Evolutionary conservation across 92 coral and sea anemone species (phyloP).

Genomic region (Heteractis magnifica): DNA sequence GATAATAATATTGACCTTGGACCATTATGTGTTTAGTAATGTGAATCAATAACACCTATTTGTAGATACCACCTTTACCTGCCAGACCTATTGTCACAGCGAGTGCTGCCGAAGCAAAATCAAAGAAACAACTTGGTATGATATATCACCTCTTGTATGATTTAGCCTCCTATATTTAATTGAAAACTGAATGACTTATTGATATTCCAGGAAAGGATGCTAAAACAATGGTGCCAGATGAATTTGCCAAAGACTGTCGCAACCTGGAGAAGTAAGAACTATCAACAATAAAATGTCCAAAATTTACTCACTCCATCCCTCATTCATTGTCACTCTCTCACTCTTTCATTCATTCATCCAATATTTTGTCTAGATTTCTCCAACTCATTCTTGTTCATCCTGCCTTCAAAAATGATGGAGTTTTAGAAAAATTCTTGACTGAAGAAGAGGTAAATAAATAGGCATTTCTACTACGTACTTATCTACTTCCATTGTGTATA

Average conservation of each 20-base stretch:
- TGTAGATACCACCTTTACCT: slow-evolving; percentile 86
- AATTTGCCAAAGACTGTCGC: slow-evolving; percentile 84
- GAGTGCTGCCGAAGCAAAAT: slow-evolving; percentile 86
- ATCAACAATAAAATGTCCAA: no score
- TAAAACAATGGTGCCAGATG: slow-evolving; percentile 92
- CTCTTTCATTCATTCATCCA: neutral
- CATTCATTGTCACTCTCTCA: no score
- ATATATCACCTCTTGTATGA: no score
- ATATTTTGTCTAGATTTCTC: slow-evolving; percentile 56
- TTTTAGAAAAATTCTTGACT: slow-evolving; percentile 79
- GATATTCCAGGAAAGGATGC: slow-evolving; percentile 65
- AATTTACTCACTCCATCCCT: no score
- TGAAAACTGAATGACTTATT: neutral
- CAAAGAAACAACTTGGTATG: slow-evolving; percentile 90
- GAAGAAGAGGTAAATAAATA: slow-evolving; percentile 78
- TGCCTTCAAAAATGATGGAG: slow-evolving; percentile 77
- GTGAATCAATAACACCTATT: neutral
- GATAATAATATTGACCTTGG: no score
- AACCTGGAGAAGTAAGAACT: slow-evolving; percentile 85
- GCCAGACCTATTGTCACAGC: slow-evolving; percentile 79
- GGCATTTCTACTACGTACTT: no score
- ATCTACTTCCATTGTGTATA: no score
- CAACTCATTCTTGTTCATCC: slow-evolving; percentile 88
- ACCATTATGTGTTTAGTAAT: no score
- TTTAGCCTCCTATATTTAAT: no score